phyloP scores from a whole-genome alignment of 2,888 invertebrate genomes.

The Volucella inflata region DNA sequence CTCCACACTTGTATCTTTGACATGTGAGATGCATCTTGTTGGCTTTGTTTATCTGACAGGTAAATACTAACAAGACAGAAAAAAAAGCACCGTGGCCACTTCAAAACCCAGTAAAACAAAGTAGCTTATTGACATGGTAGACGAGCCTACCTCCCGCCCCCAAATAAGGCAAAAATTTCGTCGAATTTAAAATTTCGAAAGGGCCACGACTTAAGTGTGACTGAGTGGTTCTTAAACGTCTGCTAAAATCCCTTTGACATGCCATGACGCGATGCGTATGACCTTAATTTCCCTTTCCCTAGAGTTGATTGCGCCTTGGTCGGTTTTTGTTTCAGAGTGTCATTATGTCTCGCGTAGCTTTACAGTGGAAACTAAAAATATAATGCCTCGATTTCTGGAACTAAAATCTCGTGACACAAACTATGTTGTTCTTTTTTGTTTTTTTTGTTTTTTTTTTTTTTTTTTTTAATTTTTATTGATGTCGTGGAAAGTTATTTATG shows the following conservation, averaged over 20 bases:
- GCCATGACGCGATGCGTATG: slow-evolving; percentile 56
- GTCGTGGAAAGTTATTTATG: slow-evolving; percentile 65
- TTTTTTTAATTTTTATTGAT: slow-evolving; percentile 50
- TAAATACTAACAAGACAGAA: slow-evolving; percentile 29
- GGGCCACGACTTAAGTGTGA: slow-evolving; percentile 13
- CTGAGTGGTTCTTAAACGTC: slow-evolving; percentile 44
- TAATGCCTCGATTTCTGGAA: slow-evolving; percentile 42
- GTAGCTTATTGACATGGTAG: slow-evolving; percentile 62
- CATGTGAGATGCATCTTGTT: slow-evolving; percentile 5
- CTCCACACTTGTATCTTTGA: slow-evolving; percentile 18
- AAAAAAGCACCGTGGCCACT: slow-evolving; percentile 29
- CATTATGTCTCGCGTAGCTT: slow-evolving; percentile 40
- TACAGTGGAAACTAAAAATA: slow-evolving; percentile 45
- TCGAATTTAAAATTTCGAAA: slow-evolving; percentile 5
- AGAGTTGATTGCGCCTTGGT: no score
- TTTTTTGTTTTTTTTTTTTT: slow-evolving; percentile 40
- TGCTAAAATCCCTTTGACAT: slow-evolving; percentile 44
- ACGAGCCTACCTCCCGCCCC: slow-evolving; percentile 2
- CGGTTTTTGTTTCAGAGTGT: slow-evolving; percentile 33
- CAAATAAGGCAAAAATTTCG: background rate
- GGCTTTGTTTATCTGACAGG: slow-evolving; percentile 51
- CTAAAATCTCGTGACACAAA: slow-evolving; percentile 49
- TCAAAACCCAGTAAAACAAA: slow-evolving; percentile 24
- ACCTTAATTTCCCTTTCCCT: slow-evolving; percentile 45
- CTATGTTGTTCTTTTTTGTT: slow-evolving; percentile 37